Evolutionary conservation across 2,797 vertebrate species (phyloP).

Genomic region (Hemitrygon akajei): DNA sequence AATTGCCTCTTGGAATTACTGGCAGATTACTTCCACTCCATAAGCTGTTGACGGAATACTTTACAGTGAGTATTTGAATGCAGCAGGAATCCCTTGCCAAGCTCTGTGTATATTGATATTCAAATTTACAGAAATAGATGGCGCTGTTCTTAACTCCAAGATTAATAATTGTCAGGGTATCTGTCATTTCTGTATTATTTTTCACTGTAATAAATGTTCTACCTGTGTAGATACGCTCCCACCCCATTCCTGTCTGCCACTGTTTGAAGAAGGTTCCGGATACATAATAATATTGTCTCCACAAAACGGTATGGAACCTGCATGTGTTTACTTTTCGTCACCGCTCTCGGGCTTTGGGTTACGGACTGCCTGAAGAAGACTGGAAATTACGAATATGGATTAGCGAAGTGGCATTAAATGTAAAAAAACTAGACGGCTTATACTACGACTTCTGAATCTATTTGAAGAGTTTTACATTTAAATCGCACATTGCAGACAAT

Average conservation of each 20-base stretch:
- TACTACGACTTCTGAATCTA: not conserved
- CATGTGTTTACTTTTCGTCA: not conserved
- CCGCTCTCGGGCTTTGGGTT: not conserved
- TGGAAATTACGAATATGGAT: not conserved
- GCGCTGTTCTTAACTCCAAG: not conserved
- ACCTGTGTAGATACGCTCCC: not conserved
- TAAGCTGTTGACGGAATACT: too few relatives aligned
- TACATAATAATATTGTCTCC: rapidly evolving
- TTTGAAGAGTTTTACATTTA: not conserved
- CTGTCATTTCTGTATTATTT: too few relatives aligned
- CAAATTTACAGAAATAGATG: not conserved
- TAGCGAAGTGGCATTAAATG: too few relatives aligned
- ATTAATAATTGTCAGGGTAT: not conserved
- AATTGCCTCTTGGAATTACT: too few relatives aligned
- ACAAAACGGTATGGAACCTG: not conserved
- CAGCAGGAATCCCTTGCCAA: not conserved
- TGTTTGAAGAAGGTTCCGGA: not conserved
- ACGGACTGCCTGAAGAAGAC: not conserved
- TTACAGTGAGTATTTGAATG: too few relatives aligned
- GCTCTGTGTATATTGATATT: not conserved
- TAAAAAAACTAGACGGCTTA: not conserved
- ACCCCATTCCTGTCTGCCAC: not conserved
- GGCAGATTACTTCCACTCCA: too few relatives aligned
- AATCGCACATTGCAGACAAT: not conserved
- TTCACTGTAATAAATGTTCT: not conserved